phyloP scores from a whole-genome alignment of 2,888 invertebrate genomes.

The Tanypteryx hageni region DNA sequence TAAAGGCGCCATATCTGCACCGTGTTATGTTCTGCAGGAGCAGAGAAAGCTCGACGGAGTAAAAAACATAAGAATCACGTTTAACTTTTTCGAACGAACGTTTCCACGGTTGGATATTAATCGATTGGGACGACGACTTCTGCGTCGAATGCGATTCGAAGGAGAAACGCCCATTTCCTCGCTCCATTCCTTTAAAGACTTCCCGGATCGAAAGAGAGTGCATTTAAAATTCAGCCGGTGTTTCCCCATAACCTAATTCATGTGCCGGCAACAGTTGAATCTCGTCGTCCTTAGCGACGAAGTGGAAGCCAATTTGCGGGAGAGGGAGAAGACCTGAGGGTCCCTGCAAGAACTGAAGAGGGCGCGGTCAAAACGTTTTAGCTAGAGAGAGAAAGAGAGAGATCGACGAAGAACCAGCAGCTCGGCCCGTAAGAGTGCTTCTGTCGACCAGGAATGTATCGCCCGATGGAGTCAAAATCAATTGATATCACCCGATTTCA shows the following conservation, averaged over 20 bases:
- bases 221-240: slow-evolving; percentile 12
- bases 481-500: too few species aligned
- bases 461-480: neutral
- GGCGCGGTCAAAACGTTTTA: neutral
- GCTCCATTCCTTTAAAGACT: neutral
- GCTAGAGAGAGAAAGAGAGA: neutral
- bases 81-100: neutral
- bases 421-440: neutral
- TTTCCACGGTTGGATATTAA: neutral
- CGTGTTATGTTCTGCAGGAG: too few species aligned
- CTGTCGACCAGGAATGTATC: neutral
- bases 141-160: neutral
- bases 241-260: slow-evolving; percentile 13
- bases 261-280: slow-evolving; percentile 28
- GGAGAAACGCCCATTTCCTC: neutral
- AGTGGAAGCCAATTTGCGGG: slow-evolving; percentile 9
- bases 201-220: neutral
- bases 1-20: too few species aligned
- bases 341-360: neutral
- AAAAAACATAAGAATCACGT: neutral
- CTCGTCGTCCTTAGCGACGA: slow-evolving; percentile 24
- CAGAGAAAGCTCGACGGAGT: neutral
- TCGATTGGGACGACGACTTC: neutral
- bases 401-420: neutral
- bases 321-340: neutral